These are phyloP conservation scores for Athetis lepigone DNA, from an alignment of 2,888 invertebrate species.

Conservation along the genomic window DNA sequence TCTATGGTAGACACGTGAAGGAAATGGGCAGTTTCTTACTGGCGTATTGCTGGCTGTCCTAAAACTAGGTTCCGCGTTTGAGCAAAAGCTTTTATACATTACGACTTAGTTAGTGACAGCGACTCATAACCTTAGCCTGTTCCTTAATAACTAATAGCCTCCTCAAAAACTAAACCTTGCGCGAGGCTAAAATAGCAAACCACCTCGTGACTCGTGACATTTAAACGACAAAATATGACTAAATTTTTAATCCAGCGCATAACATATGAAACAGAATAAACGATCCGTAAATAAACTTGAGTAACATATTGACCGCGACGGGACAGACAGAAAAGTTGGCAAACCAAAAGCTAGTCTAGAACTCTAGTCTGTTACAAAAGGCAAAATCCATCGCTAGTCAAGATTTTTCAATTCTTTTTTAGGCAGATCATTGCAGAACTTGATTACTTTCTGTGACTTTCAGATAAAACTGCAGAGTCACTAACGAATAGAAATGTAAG, in stretches of 20 bases:
- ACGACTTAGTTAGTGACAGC: not conserved
- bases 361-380: slow-evolving; percentile 44
- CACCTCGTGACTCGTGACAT: slow-evolving; percentile 30
- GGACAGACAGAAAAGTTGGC: slow-evolving; percentile 23
- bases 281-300: slow-evolving; percentile 25
- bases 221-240: slow-evolving; percentile 19
- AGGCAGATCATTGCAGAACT: not conserved
- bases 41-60: slow-evolving; percentile 31
- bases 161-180: not conserved
- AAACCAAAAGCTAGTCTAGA: slow-evolving; percentile 43
- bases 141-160: slow-evolving; percentile 14
- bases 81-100: slow-evolving; percentile 8
- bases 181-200: not conserved
- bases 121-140: not conserved
- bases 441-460: slow-evolving; percentile 12
- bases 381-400: slow-evolving; percentile 45
- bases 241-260: slow-evolving; percentile 17
- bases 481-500: too few relatives aligned
- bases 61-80: slow-evolving; percentile 25
- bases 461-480: slow-evolving; percentile 2
- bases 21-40: slow-evolving; percentile 43
- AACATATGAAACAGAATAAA: slow-evolving; percentile 33
- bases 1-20: slow-evolving; percentile 30
- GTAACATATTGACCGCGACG: slow-evolving; percentile 9
- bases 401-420: slow-evolving; percentile 21